Conservation (phyloP, 2,888 invertebrate species). For the Andricus quercusramuli region DNA sequence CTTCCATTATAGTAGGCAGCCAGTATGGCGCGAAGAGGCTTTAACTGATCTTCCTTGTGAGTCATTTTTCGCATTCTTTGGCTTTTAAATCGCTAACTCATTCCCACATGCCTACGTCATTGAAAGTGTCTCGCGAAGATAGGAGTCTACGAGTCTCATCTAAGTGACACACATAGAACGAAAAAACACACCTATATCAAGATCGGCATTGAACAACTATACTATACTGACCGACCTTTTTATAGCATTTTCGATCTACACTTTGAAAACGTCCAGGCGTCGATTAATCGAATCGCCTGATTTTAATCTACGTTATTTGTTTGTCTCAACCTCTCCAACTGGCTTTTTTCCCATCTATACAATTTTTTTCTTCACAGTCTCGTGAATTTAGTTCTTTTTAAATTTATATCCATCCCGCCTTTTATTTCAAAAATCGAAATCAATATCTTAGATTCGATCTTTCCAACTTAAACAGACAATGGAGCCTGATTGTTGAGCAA, state of each 20-base stretch:
- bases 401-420: background rate
- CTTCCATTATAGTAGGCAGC: slow-evolving; percentile 31
- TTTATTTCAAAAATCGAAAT: background rate
- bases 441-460: background rate
- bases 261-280: background rate
- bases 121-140: background rate
- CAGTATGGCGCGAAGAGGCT: slow-evolving; percentile 2
- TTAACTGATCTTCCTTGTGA: slow-evolving; percentile 43
- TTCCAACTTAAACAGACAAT: background rate
- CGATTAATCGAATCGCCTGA: background rate
- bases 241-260: slow-evolving; percentile 20
- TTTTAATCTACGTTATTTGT: slow-evolving; percentile 13
- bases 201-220: slow-evolving; percentile 2
- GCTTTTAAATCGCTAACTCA: background rate
- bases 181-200: slow-evolving; percentile 18
- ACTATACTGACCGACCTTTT: slow-evolving; percentile 18
- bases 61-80: slow-evolving; percentile 19
- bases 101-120: background rate
- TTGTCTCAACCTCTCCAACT: background rate
- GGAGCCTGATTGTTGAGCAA: background rate
- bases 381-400: background rate
- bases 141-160: background rate
- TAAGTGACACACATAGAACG: slow-evolving; percentile 4
- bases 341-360: background rate
- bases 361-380: background rate